Conservation (phyloP, 2,113 vertebrate genomes). For the Equus przewalskii region DNA sequence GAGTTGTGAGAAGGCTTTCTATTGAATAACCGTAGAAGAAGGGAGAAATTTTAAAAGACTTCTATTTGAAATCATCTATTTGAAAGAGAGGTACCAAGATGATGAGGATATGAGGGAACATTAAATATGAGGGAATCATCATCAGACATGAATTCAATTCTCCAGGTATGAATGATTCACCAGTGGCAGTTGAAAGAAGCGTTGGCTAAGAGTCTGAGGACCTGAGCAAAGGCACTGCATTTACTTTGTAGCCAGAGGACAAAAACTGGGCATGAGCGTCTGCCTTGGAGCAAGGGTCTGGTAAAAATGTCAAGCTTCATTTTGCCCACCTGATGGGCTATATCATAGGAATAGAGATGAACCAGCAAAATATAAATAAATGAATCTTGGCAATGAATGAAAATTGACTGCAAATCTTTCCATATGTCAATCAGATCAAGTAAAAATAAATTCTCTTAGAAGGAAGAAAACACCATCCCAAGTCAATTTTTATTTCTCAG, state of each 20-base stretch:
- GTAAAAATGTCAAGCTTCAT: not conserved
- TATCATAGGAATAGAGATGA: accelerated
- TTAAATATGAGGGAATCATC: too few species aligned
- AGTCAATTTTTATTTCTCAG: not conserved
- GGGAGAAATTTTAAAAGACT: not conserved
- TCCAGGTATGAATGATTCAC: not conserved
- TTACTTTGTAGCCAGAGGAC: accelerated
- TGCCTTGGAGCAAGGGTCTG: too few species aligned
- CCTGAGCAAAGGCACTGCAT: not conserved
- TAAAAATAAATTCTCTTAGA: not conserved
- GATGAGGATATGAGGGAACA: not conserved
- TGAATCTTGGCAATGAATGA: not conserved
- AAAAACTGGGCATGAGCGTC: not conserved
- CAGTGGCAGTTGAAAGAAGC: accelerated
- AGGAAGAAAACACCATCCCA: not conserved
- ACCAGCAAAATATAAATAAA: not conserved
- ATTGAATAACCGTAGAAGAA: not conserved
- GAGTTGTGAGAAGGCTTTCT: not conserved
- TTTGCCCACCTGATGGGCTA: not conserved
- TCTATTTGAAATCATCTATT: not conserved
- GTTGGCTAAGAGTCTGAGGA: too few species aligned
- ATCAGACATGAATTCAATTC: too few species aligned
- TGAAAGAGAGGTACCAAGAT: not conserved
- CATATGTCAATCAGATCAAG: not conserved
- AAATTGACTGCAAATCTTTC: not conserved